Evolutionary conservation across 2,113 vertebrate species (phyloP).

Genomic region (Columbina picui): DNA sequence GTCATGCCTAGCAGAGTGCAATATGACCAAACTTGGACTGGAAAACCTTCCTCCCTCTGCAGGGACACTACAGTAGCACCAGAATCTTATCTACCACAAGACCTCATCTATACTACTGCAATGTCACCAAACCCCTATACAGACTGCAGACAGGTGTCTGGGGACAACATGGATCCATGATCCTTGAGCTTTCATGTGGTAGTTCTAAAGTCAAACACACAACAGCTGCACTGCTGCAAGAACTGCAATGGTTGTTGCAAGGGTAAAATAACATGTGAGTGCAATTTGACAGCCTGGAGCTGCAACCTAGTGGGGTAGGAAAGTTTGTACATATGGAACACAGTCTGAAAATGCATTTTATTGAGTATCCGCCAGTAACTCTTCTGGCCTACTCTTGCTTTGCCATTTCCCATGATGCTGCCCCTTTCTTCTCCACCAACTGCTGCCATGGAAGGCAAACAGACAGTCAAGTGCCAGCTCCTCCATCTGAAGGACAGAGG

Average conservation of each 20-base stretch:
- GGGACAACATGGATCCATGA: fast-evolving
- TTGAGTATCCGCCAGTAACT: background rate
- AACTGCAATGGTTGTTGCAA: background rate
- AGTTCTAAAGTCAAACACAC: background rate
- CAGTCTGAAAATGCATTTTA: background rate
- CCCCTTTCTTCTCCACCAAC: background rate
- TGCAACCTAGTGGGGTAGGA: background rate
- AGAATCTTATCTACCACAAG: too few relatives aligned
- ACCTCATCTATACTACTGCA: background rate
- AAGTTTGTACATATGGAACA: background rate
- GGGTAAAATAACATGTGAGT: background rate
- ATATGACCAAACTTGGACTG: background rate
- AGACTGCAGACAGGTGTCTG: background rate
- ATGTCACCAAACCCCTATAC: background rate
- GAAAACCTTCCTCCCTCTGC: background rate
- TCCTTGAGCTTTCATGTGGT: background rate
- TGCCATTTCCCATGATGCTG: background rate
- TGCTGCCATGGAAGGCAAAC: background rate
- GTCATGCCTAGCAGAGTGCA: background rate
- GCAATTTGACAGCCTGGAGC: background rate
- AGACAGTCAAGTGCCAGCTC: background rate
- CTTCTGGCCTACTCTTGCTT: background rate
- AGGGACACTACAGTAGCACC: background rate
- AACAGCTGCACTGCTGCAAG: background rate
- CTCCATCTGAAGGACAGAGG: background rate